Base-by-base conservation (phyloP, 92 coral and sea anemone species). In the Bergia sp. region DNA sequence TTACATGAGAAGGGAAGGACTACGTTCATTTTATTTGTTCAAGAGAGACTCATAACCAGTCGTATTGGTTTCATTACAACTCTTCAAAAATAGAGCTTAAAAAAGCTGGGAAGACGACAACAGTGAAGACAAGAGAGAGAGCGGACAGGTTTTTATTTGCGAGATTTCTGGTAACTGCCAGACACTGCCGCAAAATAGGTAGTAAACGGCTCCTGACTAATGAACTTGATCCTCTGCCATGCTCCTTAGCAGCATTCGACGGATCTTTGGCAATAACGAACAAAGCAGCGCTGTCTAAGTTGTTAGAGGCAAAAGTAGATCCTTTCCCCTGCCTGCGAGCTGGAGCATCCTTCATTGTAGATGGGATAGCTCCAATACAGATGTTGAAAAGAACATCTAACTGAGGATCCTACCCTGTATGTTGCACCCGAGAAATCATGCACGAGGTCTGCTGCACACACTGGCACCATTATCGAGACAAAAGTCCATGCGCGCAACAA, bases 141-240 rank as follows among this genome's bases (percentile, higher is more conserved):
- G 92, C 93, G 4, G 93, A 91, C 78, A 61, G 92, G 74, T 90
- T 80, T 42, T 84, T 93, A 2, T 93, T 91, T 74, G 92, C 93
- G 8, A 88, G 92, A 1, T 75, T 92, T 3, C 81, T 92, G 29
- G 91, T 92, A 38, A 85, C 89, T 29, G 29, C 29, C 64, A 92
- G 89, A 58, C 93, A 93, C 76, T 90, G 92, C 73, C 91, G 92
- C 29, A 49, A 94, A 57, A 75, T 92, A 40, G 92, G 88, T 23
- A 58, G 92, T 0, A 38, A 78, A 74, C 92, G 90, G 3, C 78
- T 91, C 42, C 90, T 94, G 23, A 41, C 84, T 0, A 87, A 86
- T 67, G 90, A 87, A 50, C 93, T 94, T 37, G 96, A 94, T 57
- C 94, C 93, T 13, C 82, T 94, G 10, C 94, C 92, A 11, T 94